Conservation (phyloP, 2,888 invertebrate genomes). For the Chorisops tibialis region DNA sequence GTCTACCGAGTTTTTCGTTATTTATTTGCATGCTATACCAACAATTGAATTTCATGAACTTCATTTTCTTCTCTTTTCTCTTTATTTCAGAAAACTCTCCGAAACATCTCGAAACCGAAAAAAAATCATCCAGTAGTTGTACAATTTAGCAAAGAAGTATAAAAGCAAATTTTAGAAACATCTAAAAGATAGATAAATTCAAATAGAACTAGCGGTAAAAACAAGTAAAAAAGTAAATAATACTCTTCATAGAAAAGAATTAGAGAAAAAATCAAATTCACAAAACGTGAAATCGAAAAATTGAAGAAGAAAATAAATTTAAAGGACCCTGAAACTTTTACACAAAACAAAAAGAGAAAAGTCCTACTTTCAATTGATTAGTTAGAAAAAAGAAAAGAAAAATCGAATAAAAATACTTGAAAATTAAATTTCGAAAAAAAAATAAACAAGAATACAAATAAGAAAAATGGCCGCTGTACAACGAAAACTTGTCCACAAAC, state of each 20-base stretch:
- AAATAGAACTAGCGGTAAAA: background rate
- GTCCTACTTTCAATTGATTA: conserved; percentile 3
- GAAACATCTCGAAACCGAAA: conserved; percentile 35
- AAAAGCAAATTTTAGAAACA: background rate
- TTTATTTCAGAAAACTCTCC: conserved; percentile 33
- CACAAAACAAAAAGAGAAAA: conserved; percentile 2
- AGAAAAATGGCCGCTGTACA: conserved; percentile 65
- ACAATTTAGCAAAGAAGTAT: conserved; percentile 12
- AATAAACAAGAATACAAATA: conserved; percentile 39
- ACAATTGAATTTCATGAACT: background rate
- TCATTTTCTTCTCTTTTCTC: conserved; percentile 8
- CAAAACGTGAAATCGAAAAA: conserved; percentile 3
- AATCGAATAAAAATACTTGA: conserved; percentile 15
- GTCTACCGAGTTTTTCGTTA: too few species aligned
- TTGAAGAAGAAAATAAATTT: conserved; percentile 17
- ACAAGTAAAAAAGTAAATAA: conserved; percentile 16
- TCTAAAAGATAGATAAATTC: background rate
- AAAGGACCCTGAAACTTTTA: conserved; percentile 16
- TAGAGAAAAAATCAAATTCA: conserved; percentile 9
- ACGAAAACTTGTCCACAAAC: conserved; percentile 76
- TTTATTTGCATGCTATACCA: too few species aligned
- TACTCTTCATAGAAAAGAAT: background rate
- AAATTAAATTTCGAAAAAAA: conserved; percentile 34
- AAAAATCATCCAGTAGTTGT: conserved; percentile 30
- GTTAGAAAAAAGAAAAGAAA: background rate